Evolutionary conservation across 2,113 vertebrate genomes (phyloP).

Genomic region (Ramphastos sulfuratus): DNA sequence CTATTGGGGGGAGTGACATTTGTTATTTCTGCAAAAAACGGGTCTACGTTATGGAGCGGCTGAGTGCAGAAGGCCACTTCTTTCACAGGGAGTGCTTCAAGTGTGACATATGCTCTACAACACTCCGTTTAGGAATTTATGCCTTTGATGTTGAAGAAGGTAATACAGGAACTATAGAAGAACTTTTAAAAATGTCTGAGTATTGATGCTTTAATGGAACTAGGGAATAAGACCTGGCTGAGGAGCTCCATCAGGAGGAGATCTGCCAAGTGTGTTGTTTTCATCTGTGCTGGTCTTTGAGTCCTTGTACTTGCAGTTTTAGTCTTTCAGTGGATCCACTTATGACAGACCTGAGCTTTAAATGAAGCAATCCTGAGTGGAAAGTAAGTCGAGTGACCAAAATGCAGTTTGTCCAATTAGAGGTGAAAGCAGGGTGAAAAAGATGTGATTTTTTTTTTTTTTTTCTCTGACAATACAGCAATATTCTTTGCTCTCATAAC

Average conservation of each 20-base stretch:
- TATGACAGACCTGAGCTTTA: neutral
- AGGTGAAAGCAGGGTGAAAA: neutral
- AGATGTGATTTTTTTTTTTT: neutral
- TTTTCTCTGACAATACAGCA: no score
- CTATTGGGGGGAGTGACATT: slow-evolving; percentile 86
- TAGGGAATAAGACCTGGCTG: neutral
- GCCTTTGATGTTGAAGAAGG: slow-evolving; percentile 90
- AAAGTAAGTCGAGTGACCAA: neutral
- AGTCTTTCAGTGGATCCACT: neutral
- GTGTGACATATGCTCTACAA: slow-evolving; percentile 84
- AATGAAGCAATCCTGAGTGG: neutral
- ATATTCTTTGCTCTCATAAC: neutral
- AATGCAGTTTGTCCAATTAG: neutral
- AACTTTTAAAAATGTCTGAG: neutral
- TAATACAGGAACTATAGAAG: slow-evolving; percentile 45
- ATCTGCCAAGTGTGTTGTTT: neutral
- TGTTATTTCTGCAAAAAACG: slow-evolving; percentile 91
- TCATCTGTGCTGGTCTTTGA: neutral
- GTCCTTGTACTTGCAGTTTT: neutral
- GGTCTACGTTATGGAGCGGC: slow-evolving; percentile 92
- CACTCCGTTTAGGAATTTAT: slow-evolving; percentile 86
- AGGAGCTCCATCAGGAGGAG: neutral
- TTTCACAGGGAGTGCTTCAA: slow-evolving; percentile 97
- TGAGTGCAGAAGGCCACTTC: slow-evolving; percentile 91
- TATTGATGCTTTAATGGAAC: neutral